These are phyloP conservation scores for Dipodomys stephensi DNA, from an alignment of 2,113 vertebrate genomes.

Conservation along the genomic window DNA sequence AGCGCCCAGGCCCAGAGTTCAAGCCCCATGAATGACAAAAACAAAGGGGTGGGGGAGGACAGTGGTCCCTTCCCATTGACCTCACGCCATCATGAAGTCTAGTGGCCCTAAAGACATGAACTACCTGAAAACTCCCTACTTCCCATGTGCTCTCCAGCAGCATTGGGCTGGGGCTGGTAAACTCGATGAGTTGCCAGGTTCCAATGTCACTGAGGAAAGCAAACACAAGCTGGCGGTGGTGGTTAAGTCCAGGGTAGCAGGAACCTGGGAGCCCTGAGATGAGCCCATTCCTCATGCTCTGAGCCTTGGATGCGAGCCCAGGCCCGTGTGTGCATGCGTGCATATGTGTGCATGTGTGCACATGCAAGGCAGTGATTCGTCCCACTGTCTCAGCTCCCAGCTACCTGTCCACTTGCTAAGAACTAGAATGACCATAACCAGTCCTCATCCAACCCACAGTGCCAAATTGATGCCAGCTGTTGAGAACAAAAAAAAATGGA, in stretches of 20 bases:
- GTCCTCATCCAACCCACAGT: neutral
- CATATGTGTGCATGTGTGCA: neutral
- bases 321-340: neutral
- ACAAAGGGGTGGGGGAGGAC: neutral
- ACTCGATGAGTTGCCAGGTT: neutral
- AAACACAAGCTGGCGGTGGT: neutral
- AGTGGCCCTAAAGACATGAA: neutral
- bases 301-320: neutral
- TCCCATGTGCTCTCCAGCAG: neutral
- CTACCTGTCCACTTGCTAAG: neutral
- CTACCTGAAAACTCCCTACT: rapidly evolving
- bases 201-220: neutral
- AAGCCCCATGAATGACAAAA: no score
- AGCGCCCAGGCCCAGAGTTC: no score
- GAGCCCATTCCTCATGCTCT: neutral
- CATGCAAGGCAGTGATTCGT: neutral
- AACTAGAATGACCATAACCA: neutral
- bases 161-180: rapidly evolving
- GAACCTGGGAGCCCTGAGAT: no score
- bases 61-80: neutral
- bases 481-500: constrained; percentile 11
- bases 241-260: rapidly evolving
- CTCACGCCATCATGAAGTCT: neutral
- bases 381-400: neutral
- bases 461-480: neutral